Conservation (phyloP, 2,888 invertebrate species). For the Drosophila macrospina region DNA sequence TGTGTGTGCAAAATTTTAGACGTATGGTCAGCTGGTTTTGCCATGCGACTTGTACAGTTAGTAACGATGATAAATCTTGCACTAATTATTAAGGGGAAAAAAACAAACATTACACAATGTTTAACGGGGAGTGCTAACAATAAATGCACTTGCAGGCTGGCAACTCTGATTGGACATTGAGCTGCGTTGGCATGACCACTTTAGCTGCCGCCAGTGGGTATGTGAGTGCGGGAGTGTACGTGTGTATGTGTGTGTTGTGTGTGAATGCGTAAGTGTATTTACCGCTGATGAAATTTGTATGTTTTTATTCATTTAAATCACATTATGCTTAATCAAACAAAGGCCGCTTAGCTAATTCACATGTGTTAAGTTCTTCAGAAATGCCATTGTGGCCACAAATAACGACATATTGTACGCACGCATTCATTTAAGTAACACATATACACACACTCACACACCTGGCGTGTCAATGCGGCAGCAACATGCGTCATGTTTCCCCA, state of each 20-base stretch:
- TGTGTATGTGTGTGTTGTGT: slow-evolving; percentile 14
- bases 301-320: slow-evolving; percentile 46
- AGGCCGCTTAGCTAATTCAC: slow-evolving; percentile 4
- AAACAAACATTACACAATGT: slow-evolving; percentile 59
- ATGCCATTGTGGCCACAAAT: slow-evolving; percentile 17
- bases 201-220: slow-evolving; percentile 18
- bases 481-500: slow-evolving; percentile 69
- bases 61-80: slow-evolving; percentile 42
- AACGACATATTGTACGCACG: slow-evolving; percentile 36
- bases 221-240: neutral
- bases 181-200: slow-evolving; percentile 57
- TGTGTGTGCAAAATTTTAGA: slow-evolving; percentile 1
- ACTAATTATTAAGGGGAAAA: slow-evolving; percentile 33
- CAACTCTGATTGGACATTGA: slow-evolving; percentile 62
- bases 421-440: slow-evolving; percentile 14
- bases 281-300: slow-evolving; percentile 52
- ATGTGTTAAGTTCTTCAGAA: slow-evolving; percentile 15
- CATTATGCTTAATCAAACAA: slow-evolving; percentile 34
- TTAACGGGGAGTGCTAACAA: slow-evolving; percentile 17
- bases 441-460: slow-evolving; percentile 35
- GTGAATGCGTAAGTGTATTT: slow-evolving; percentile 1
- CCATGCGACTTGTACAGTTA: slow-evolving; percentile 52
- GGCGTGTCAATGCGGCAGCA: slow-evolving; percentile 44
- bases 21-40: slow-evolving; percentile 52
- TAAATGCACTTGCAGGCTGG: slow-evolving; percentile 48